Percentiles rank a stretch among this genome's conserved stretches.
phyloP scores from a whole-genome alignment of 2,113 vertebrate species.

The Leucoraja erinaceus region DNA sequence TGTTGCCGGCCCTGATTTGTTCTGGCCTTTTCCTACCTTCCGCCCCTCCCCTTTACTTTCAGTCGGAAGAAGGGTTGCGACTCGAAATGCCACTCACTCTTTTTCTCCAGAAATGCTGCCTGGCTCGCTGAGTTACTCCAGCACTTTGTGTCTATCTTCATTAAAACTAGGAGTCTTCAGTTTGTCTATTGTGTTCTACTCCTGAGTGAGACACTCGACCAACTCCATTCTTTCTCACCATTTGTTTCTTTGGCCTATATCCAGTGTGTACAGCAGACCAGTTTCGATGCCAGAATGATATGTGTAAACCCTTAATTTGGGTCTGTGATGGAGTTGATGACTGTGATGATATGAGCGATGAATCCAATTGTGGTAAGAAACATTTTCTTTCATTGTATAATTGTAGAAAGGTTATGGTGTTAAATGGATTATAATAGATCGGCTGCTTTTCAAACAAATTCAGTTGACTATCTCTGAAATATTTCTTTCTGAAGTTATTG shows the following conservation, averaged over 20 bases:
- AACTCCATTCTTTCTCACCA: not conserved
- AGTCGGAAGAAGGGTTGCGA: no score
- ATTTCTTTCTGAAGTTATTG: not conserved
- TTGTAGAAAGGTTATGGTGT: not conserved
- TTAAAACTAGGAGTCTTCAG: not conserved
- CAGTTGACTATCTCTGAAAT: not conserved
- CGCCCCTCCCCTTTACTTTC: no score
- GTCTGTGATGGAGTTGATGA: conserved; percentile 33
- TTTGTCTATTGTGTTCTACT: not conserved
- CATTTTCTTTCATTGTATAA: not conserved
- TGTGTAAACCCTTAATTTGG: conserved; percentile 13
- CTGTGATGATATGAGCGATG: conserved; percentile 32
- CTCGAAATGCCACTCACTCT: no score
- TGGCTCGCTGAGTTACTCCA: no score
- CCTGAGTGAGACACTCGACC: not conserved
- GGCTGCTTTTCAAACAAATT: not conserved
- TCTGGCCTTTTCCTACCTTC: no score
- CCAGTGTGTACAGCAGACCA: not conserved
- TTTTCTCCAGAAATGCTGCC: no score
- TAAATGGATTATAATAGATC: not conserved
- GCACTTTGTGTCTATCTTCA: no score
- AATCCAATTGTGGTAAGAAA: conserved; percentile 27
- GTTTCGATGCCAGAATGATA: not conserved
- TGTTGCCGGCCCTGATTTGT: no score
- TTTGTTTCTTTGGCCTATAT: not conserved